Conservation (phyloP, 2,888 invertebrate genomes). For the Aquatica leii region DNA sequence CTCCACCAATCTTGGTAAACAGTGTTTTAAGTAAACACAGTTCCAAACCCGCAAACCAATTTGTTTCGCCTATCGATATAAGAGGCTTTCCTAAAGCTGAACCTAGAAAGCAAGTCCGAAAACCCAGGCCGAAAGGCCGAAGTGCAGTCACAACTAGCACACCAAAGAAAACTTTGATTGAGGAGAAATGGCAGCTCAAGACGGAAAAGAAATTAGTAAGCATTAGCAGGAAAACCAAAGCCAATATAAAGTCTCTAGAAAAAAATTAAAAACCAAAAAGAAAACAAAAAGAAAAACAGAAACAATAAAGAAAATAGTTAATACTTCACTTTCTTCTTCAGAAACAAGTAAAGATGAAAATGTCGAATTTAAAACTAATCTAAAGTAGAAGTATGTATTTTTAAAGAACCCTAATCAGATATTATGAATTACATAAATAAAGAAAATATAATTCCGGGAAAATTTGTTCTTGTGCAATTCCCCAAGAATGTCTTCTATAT, state of each 20-base stretch:
- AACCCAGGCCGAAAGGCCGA: constrained; percentile 1
- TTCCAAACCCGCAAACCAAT: too few relatives aligned
- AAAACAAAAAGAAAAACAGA: neutral
- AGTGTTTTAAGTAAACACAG: neutral
- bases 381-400: neutral
- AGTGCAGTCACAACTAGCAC: too few relatives aligned
- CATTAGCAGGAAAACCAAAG: too few relatives aligned
- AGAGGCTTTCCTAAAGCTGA: constrained; percentile 4
- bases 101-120: neutral
- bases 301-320: neutral
- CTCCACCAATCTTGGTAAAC: neutral
- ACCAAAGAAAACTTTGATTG: constrained; percentile 2
- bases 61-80: neutral
- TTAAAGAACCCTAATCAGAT: neutral
- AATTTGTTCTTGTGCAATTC: constrained; percentile 1
- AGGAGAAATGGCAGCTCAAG: neutral
- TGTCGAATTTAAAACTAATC: neutral
- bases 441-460: constrained; percentile 3
- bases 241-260: too few relatives aligned
- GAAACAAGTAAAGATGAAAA: neutral
- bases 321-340: neutral
- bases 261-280: neutral
- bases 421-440: constrained; percentile 2
- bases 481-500: neutral
- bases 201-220: neutral